Base-by-base conservation (phyloP, 1,140 invertebrate species). In the Araneus ventricosus region DNA sequence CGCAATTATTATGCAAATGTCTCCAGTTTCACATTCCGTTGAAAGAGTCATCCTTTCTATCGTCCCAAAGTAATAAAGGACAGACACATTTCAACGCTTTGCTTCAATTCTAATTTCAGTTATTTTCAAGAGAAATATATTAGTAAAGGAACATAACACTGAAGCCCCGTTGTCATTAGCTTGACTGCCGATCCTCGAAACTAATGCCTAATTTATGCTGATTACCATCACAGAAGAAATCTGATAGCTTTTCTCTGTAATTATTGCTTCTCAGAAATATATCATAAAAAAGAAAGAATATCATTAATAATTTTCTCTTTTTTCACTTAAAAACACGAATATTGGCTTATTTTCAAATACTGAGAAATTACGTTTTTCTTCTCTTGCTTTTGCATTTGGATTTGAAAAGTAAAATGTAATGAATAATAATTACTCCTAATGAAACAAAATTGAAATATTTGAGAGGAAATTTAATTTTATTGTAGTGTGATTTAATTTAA, bases 1-100 rank as follows among this genome's bases (percentile, higher is more conserved):
- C 30, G 30, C 14, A 75, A 75, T 75, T 75, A 75, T 75, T 34
- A 34, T 34, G 67, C 67, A 75, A 75, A 75, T 34, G 67, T 75
- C 10, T 75, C 27, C 27, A 30, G 17, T 37, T 75, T 75, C 67
- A 34, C 8, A 75, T 17, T 34, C 27, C 34, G 20, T 17, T 34
- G 10, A 37, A 75, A 75, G 22, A 34, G 67, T 34, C 30, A 34
- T 30, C 20, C 27, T 30, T 20, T 52, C 14, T 17, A 17, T 14
- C 45, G 10, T 75, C 67, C 17, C 27, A 34, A 75, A 34, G 27
- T 34, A 75, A 34, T 75, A 75, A 61, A 67, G 61, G 67, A 7
- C 17, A 34, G 10, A 14, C 4, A 70, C 27, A 30, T 70, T 75
- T 75, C 67, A 20, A 75, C 34, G 30, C 34, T 75, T 75, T 75